Evolutionary conservation across 2,113 vertebrate species (phyloP), one percentile per base, ranked within the genome.

Genomic region (Seriola dumerili): DNA sequence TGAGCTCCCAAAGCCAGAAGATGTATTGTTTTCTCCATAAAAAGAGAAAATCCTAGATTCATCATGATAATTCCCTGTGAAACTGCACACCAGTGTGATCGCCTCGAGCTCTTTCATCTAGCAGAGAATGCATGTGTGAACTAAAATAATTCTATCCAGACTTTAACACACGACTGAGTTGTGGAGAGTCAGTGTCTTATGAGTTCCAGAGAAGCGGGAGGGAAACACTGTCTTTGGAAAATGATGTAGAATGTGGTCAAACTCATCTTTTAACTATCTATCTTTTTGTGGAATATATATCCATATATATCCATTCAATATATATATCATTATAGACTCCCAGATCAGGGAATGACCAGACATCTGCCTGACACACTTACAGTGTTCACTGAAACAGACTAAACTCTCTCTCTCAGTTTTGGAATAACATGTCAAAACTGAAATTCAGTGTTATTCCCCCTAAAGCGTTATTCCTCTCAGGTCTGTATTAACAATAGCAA

Each of bases 361-460:
- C 72, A 19, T 36, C 44, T 81, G 66, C 38, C 58, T n/a, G 65
- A 63, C 63, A 61, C 10, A 44, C 1, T 8, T 25, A 77, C 71
- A 71, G 71, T 70, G 54, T 81, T 69, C 62, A 48, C 16, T 21
- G 38, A 57, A 40, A n/a, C 72, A 83, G 76, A 83, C 76, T 71
- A 79, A 85, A 85, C 29, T 2, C 38, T 62, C 21, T 62, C 21
- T 52, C 38, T 61, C 6, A 16, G 4, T 77, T 44, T 42, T 74
- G 76, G 29, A 82, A 83, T 76, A 85, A 90, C 73, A 72, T 76
- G 81, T 72, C 78, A 77, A 70, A 62, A 14, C 17, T 40, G 9
- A 58, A 36, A 63, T 58, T 11, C 44, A 34, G 38, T 48, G 25
- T 29, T 36, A 54, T 62, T 80, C 11, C 68, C 29, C 4, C n/a